Evolutionary conservation across 2,888 invertebrate genomes (phyloP), one percentile per base, ranked within the genome.

Genomic region (Fragum fragum): DNA sequence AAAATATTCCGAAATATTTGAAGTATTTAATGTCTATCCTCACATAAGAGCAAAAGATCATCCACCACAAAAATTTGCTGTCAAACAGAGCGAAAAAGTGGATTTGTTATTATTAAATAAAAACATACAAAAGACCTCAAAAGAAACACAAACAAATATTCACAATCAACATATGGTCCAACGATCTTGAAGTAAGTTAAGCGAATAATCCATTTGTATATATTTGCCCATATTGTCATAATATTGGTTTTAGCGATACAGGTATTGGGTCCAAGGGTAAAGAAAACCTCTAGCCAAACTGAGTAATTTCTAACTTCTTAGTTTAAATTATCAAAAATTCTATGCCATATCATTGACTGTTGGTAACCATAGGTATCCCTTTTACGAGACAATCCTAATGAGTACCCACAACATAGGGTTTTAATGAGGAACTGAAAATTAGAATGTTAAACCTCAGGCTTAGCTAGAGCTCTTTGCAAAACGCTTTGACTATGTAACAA

Each of bases 61-160:
- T 63, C n/a, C 9, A 9, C 63, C 63, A n/a, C 23, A 36, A 36
- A n/a, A 63, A 63, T 63, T 63, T 16, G 32, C 63, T 36, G 63
- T 32, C 28, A 32, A 63, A 32, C 36, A 0, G 63, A 63, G 63
- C 32, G 63, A 63, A 32, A 63, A 63, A 63, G 32, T 63, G 21
- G 63, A 36, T 63, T 32, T 63, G 63, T 63, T 63, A 36, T 63
- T 63, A 63, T 32, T 63, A 63, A 63, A 63, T 63, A 63, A 63
- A 63, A 32, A 32, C 18, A 7, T 1, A 63, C 29, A 29, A 63
- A 63, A 63, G 36, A 32, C 36, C 63, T 21, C 63, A 36, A 63
- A 63, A 63, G 63, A 36, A 32, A 36, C 36, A 18, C 63, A 63
- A 63, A 63, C 63, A 63, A 63, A 63, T 32, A 28, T 18, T 32